Conservation (phyloP, 37 sponge, comb jelly and placozoan genomes). For the Bolinopsis microptera region DNA sequence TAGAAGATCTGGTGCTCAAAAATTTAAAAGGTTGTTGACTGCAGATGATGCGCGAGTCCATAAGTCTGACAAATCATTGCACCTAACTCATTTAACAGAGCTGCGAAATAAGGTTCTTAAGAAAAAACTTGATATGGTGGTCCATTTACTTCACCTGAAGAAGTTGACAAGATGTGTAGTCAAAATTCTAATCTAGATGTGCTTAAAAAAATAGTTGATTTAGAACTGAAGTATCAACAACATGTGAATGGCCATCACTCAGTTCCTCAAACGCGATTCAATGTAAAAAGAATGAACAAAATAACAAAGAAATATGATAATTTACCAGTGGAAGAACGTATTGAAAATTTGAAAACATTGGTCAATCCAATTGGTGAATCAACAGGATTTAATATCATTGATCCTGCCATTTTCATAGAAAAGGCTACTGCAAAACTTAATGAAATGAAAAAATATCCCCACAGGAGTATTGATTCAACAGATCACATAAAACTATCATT, state of each 20-base stretch:
- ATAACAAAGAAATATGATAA: neutral
- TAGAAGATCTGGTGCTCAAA: neutral
- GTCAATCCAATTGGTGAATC: neutral
- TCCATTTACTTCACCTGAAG: neutral
- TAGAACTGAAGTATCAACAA: neutral
- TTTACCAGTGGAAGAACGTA: neutral
- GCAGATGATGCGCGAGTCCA: neutral
- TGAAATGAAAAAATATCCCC: neutral
- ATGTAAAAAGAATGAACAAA: neutral
- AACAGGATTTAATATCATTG: neutral
- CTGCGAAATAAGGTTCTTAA: neutral
- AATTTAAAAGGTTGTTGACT: neutral
- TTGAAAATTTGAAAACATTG: neutral
- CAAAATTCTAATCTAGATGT: neutral
- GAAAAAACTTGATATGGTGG: neutral
- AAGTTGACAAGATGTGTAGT: neutral
- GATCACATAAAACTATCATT: too few relatives aligned
- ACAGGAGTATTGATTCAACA: neutral
- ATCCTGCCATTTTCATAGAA: neutral
- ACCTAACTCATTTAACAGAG: too few relatives aligned
- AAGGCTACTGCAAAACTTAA: neutral
- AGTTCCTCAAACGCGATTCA: neutral
- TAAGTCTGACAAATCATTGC: neutral
- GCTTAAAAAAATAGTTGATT: neutral
- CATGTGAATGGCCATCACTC: neutral